phyloP scores from a whole-genome alignment of 1,140 invertebrate species.

The Meloidogyne chitwoodi region DNA sequence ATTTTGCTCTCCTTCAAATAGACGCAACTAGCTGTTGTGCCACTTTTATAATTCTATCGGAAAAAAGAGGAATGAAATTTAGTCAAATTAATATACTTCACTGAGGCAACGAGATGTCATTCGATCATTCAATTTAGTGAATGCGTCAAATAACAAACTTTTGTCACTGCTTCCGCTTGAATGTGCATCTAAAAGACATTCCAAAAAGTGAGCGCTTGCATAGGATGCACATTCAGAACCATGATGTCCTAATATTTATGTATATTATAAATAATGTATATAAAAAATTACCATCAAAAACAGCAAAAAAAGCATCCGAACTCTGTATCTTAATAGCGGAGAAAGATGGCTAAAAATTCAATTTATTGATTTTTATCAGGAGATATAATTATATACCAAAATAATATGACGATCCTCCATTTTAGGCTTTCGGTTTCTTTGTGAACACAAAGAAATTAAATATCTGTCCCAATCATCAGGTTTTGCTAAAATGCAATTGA shows the following conservation, averaged over 20 bases:
- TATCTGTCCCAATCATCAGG: not conserved
- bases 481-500: not conserved
- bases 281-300: constrained; percentile 8
- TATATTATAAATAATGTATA: not conserved
- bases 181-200: constrained; percentile 1
- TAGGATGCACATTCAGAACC: constrained; percentile 18
- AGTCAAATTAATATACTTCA: not conserved
- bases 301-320: constrained; percentile 18
- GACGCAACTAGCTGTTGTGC: constrained; percentile 21
- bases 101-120: not conserved
- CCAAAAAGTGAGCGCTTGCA: constrained; percentile 15
- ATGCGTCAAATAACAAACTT: not conserved
- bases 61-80: not conserved
- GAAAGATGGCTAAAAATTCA: constrained; percentile 15
- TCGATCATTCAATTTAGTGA: not conserved
- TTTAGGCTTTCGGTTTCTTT: constrained; percentile 28
- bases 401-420: constrained; percentile 21
- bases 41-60: constrained; percentile 21
- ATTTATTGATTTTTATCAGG: not conserved
- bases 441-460: constrained; percentile 4
- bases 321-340: not conserved
- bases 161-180: not conserved
- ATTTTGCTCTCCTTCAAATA: constrained; percentile 1
- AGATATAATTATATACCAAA: not conserved
- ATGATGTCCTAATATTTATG: not conserved